These are phyloP conservation scores for Setipinna tenuifilis DNA, from an alignment of 2,797 vertebrate genomes.

Conservation along the genomic window DNA sequence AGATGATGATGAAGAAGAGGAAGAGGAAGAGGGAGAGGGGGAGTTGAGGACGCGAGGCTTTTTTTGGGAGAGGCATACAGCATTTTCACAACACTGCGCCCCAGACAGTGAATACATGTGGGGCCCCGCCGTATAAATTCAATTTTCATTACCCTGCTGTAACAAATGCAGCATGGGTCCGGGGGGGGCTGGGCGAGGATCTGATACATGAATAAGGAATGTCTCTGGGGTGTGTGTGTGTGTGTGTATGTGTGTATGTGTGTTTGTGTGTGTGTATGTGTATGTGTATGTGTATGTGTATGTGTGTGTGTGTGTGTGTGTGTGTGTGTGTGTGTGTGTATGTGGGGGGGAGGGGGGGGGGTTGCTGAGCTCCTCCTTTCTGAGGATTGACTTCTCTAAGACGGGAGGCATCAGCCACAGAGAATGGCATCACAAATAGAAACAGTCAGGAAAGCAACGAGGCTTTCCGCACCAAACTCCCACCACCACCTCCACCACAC, in stretches of 20 bases:
- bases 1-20: background rate
- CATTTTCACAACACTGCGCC: constrained; percentile 55
- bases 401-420: constrained; percentile 75
- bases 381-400: constrained; percentile 79
- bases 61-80: constrained; percentile 57
- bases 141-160: constrained; percentile 76
- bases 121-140: constrained; percentile 69
- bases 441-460: constrained; percentile 29
- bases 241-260: no score
- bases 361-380: constrained; percentile 69
- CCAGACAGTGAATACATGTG: constrained; percentile 65
- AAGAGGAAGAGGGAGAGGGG: background rate
- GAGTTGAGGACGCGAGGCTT: background rate
- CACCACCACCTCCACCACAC: constrained; percentile 31
- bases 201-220: constrained; percentile 81
- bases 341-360: constrained; percentile 57
- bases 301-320: no score
- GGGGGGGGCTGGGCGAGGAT: constrained; percentile 78
- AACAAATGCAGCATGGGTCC: constrained; percentile 79
- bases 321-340: no score
- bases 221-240: constrained; percentile 52
- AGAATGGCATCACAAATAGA: constrained; percentile 74
- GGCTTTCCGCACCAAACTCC: background rate
- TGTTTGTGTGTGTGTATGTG: no score
- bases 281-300: no score